Percentiles rank a stretch among this genome's conserved stretches.
These are phyloP conservation scores for Cardiocondyla obscurior DNA, from an alignment of 1,140 invertebrate genomes.

Conservation along the genomic window DNA sequence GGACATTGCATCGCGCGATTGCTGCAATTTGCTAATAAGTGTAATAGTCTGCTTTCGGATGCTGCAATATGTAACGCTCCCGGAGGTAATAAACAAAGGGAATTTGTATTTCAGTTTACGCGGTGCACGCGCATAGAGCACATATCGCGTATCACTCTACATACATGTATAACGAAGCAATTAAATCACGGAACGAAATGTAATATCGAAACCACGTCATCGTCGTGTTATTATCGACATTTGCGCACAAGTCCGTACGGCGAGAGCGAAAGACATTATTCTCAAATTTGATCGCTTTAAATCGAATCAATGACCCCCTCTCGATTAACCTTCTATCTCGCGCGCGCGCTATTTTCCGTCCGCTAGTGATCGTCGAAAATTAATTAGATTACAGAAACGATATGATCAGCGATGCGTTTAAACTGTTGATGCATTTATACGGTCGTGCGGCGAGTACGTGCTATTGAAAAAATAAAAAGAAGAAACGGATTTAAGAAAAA, in stretches of 20 bases:
- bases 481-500: neutral
- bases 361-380: neutral
- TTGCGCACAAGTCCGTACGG: neutral
- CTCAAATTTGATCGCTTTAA: conserved; percentile 12
- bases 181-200: conserved; percentile 11
- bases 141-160: neutral
- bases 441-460: neutral
- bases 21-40: conserved; percentile 8
- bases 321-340: neutral
- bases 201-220: neutral
- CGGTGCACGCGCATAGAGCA: neutral
- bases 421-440: neutral
- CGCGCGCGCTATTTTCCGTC: neutral
- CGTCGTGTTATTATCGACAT: neutral
- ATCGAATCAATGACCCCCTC: neutral
- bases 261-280: neutral
- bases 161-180: conserved; percentile 24
- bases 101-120: conserved; percentile 6
- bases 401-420: neutral
- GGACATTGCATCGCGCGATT: neutral
- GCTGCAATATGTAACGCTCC: neutral
- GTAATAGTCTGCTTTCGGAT: conserved; percentile 34
- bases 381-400: conserved; percentile 2
- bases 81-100: conserved; percentile 30
- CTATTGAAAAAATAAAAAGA: neutral